A percentile compares a stretch with the other conserved stretches of the same genome.
Conservation (phyloP, 2,888 invertebrate species). For the Sepiola atlantica region DNA sequence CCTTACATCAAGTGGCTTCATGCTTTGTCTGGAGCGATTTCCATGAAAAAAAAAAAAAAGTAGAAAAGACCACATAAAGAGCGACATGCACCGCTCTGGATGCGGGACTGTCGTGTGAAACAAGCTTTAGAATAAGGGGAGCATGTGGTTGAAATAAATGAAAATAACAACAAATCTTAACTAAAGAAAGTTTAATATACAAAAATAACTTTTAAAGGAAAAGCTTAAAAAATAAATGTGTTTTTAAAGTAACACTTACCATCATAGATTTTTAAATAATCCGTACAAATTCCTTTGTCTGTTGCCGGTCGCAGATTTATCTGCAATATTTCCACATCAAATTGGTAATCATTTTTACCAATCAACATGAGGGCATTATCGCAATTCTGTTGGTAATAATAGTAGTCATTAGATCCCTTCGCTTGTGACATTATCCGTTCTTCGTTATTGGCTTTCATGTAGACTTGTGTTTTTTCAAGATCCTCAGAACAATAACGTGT, state of each 20-base stretch:
- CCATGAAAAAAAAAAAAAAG: too few relatives aligned
- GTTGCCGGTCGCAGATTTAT: not conserved
- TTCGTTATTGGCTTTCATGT: not conserved
- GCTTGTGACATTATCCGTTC: not conserved
- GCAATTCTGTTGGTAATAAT: not conserved
- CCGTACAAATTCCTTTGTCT: not conserved
- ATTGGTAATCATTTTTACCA: not conserved
- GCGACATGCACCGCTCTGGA: too few relatives aligned
- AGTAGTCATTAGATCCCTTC: not conserved
- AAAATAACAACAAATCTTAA: too few relatives aligned
- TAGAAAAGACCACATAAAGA: too few relatives aligned
- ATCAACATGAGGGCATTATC: not conserved
- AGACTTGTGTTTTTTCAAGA: not conserved
- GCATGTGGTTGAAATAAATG: too few relatives aligned
- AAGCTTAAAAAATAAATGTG: too few relatives aligned
- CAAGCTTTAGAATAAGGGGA: too few relatives aligned
- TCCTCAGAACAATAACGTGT: not conserved
- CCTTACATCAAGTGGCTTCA: too few relatives aligned
- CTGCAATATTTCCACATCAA: not conserved
- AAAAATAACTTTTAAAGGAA: not conserved
- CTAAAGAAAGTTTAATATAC: not conserved
- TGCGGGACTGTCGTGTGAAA: too few relatives aligned
- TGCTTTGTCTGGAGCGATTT: too few relatives aligned
- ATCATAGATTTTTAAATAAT: conserved; percentile 33
- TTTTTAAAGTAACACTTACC: not conserved